Percentiles rank a stretch among this genome's conserved stretches.
These are phyloP conservation scores for Dascyllus trimaculatus DNA, from an alignment of 2,113 vertebrate species.

Conservation along the genomic window DNA sequence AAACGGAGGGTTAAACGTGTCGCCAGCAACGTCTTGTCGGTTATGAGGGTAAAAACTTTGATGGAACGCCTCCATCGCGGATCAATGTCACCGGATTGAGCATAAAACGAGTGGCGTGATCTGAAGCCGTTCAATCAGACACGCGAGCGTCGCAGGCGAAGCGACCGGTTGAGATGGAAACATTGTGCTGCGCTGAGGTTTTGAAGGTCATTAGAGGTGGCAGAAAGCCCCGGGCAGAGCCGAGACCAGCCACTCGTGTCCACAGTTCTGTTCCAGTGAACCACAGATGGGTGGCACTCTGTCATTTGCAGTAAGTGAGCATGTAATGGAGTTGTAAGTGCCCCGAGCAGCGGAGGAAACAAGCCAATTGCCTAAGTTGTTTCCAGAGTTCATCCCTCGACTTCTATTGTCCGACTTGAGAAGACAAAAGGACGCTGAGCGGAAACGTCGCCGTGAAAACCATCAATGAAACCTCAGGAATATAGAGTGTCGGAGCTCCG, in stretches of 20 bases:
- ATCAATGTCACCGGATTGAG: too few relatives aligned
- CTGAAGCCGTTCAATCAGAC: background rate
- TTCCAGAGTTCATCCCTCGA: constrained; percentile 62
- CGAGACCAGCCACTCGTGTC: constrained; percentile 46
- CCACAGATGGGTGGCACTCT: constrained; percentile 74
- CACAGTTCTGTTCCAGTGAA: constrained; percentile 73
- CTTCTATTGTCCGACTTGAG: constrained; percentile 16
- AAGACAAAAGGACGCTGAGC: constrained; percentile 11
- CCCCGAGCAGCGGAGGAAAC: constrained; percentile 74
- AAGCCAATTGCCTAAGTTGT: constrained; percentile 59
- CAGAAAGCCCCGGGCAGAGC: constrained; percentile 55
- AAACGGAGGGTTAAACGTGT: too few relatives aligned
- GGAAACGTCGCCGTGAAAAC: background rate
- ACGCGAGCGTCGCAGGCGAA: background rate
- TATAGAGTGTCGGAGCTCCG: background rate
- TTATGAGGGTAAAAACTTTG: too few relatives aligned
- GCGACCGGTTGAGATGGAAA: constrained; percentile 3
- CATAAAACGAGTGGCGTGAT: too few relatives aligned
- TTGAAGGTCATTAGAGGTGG: constrained; percentile 75
- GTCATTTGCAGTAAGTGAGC: constrained; percentile 82
- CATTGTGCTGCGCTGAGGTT: constrained; percentile 28
- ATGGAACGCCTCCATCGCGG: too few relatives aligned
- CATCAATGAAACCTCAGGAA: constrained; percentile 2
- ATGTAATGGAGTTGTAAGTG: constrained; percentile 83
- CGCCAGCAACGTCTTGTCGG: too few relatives aligned